These are phyloP conservation scores for Rotaria macrura DNA, from an alignment of 2,888 invertebrate species.

Conservation along the genomic window DNA sequence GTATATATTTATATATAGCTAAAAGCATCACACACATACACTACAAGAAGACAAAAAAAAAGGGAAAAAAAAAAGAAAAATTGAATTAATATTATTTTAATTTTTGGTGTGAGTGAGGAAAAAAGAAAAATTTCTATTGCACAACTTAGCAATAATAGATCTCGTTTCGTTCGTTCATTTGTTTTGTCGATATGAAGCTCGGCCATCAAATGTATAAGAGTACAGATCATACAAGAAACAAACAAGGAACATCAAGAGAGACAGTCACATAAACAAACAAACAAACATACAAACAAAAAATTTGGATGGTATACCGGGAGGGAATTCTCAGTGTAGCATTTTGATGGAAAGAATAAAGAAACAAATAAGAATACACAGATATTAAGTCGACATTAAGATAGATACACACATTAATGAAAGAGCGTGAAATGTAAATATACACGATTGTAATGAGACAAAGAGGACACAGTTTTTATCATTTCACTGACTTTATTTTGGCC, in stretches of 20 bases:
- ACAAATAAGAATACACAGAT: background rate
- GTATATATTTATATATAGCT: background rate
- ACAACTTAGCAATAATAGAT: background rate
- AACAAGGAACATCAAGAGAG: background rate
- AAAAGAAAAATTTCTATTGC: background rate
- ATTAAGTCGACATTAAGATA: background rate
- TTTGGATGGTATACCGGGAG: background rate
- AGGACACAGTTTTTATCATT: conserved; percentile 8
- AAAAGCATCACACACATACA: background rate
- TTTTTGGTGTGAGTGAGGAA: background rate
- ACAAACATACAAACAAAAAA: background rate
- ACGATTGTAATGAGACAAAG: background rate
- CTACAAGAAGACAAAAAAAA: background rate
- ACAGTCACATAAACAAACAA: no score
- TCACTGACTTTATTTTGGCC: conserved; percentile 2
- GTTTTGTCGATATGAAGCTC: conserved; percentile 12
- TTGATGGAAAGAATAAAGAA: background rate
- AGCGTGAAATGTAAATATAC: conserved; percentile 15
- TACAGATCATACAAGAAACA: background rate
- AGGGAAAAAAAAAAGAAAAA: background rate
- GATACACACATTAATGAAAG: conserved; percentile 4
- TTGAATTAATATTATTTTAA: background rate
- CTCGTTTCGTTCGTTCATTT: background rate
- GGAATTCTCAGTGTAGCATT: conserved; percentile 3
- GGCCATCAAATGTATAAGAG: background rate